Conservation (phyloP, 2,113 vertebrate species). For the Zosterops lateralis region DNA sequence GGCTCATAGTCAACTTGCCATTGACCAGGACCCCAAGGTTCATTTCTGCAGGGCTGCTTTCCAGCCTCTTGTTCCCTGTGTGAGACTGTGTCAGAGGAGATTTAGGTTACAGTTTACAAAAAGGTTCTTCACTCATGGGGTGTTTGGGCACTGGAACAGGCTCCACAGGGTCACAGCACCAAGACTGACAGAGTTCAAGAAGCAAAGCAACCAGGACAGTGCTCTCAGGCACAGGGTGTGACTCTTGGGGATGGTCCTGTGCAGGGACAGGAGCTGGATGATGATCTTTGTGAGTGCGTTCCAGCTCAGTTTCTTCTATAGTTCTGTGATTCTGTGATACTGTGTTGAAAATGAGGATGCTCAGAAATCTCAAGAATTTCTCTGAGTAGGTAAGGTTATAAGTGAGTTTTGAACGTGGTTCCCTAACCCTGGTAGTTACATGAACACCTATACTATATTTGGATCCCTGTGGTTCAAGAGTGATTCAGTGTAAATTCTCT, state of each 20-base stretch:
- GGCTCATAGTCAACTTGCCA: neutral
- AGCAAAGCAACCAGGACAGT: too few species aligned
- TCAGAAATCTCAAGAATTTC: neutral
- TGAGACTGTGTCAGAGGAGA: neutral
- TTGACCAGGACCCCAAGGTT: accelerated
- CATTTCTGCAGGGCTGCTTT: neutral
- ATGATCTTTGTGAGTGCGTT: neutral
- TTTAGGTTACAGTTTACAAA: neutral
- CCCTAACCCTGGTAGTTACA: neutral
- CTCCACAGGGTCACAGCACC: neutral
- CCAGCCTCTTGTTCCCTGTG: neutral
- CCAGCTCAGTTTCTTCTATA: neutral
- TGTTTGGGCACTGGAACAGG: neutral
- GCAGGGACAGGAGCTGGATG: neutral
- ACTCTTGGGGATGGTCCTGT: accelerated
- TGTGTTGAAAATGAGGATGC: neutral
- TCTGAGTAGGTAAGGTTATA: neutral
- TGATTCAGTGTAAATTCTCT: neutral
- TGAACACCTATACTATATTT: neutral
- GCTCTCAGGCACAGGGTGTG: accelerated
- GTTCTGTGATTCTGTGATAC: neutral
- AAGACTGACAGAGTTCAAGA: neutral
- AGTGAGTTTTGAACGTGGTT: neutral
- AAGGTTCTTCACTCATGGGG: neutral
- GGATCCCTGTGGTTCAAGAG: neutral